Evolutionary conservation across 2,888 invertebrate genomes (phyloP).

Genomic region (Brassicogethes aeneus): DNA sequence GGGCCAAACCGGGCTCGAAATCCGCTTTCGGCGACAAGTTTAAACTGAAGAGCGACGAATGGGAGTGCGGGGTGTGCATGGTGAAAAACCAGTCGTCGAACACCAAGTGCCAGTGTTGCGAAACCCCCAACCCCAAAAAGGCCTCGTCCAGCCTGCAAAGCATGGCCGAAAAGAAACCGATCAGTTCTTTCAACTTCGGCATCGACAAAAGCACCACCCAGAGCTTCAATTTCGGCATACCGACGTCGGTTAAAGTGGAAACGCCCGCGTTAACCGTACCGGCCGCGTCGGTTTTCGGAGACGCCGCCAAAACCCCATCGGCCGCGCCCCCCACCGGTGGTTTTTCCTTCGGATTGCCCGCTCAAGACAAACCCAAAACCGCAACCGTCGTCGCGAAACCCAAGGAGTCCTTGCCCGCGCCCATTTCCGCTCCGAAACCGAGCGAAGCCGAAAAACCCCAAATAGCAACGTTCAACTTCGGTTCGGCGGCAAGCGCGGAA

Average conservation of each 20-base stretch:
- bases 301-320: conserved; percentile 11
- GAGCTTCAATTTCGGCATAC: conserved; percentile 38
- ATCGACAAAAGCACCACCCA: conserved; percentile 38
- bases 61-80: conserved; percentile 56
- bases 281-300: conserved; percentile 19
- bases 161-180: conserved; percentile 20
- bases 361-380: conserved; percentile 1
- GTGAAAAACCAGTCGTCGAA: conserved; percentile 41
- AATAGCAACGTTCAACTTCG: not conserved
- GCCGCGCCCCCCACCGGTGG: conserved; percentile 9
- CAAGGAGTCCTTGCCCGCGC: not conserved
- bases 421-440: not conserved
- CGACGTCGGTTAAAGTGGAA: conserved; percentile 12
- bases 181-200: conserved; percentile 42
- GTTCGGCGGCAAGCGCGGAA: not conserved
- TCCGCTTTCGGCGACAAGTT: conserved; percentile 16
- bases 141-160: conserved; percentile 8
- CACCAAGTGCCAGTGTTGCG: conserved; percentile 50
- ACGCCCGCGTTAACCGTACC: conserved; percentile 9
- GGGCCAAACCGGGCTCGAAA: conserved; percentile 3
- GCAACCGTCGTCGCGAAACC: not conserved
- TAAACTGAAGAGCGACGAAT: conserved; percentile 33
- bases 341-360: conserved; percentile 15
- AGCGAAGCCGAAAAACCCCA: not conserved
- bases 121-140: conserved; percentile 43